These are phyloP conservation scores for Circaetus cinerascens DNA, from an alignment of 2,113 vertebrate species.

Conservation along the genomic window DNA sequence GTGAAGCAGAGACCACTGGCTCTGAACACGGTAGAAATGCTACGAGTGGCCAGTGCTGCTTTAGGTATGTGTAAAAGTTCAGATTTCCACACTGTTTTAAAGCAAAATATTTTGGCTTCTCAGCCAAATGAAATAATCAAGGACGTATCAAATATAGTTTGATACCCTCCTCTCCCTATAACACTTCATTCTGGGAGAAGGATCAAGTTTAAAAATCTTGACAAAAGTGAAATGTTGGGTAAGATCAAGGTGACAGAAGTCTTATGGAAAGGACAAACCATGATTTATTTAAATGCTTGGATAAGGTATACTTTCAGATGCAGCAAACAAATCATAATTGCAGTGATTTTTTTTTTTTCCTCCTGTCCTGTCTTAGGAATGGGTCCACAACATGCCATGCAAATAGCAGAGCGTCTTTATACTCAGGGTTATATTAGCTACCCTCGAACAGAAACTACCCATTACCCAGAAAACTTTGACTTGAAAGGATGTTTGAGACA, in stretches of 20 bases:
- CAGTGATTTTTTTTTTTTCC: not conserved
- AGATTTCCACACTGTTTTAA: not conserved
- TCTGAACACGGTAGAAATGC: slow-evolving; percentile 97
- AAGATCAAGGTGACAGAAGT: not conserved
- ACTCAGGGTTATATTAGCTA: slow-evolving; percentile 98
- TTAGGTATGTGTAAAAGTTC: slow-evolving; percentile 79
- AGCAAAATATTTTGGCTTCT: not conserved
- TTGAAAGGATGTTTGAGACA: slow-evolving; percentile 89
- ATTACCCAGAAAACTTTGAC: slow-evolving; percentile 96
- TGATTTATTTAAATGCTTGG: not conserved
- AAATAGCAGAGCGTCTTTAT: slow-evolving; percentile 94
- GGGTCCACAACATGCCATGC: slow-evolving; percentile 95
- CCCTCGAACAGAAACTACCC: slow-evolving; percentile 95
- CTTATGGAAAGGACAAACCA: not conserved
- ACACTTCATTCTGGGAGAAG: not conserved
- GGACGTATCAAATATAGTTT: not conserved
- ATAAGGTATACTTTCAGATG: not conserved
- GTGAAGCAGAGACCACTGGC: slow-evolving; percentile 93
- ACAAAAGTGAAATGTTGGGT: not conserved
- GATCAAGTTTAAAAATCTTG: not conserved
- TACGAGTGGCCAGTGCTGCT: slow-evolving; percentile 91
- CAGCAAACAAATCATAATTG: not conserved
- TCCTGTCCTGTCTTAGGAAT: slow-evolving; percentile 77
- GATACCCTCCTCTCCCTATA: not conserved
- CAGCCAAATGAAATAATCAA: not conserved